Conservation (phyloP, 2,888 invertebrate species). For the Cylindroiulus punctatus region DNA sequence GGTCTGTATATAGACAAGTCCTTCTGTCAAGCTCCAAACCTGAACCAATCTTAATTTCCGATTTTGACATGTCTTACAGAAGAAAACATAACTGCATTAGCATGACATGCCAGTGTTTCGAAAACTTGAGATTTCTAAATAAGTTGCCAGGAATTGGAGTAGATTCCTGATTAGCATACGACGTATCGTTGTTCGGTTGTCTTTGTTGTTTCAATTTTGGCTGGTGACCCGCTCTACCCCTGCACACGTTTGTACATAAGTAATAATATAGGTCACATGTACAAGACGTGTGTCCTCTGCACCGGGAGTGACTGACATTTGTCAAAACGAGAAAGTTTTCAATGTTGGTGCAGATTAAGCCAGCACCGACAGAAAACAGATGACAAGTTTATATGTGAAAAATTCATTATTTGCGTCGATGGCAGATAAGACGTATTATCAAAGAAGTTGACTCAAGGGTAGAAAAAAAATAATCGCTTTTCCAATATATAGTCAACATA, state of each 20-base stretch:
- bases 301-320: neutral
- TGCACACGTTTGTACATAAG: neutral
- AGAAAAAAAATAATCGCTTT: neutral
- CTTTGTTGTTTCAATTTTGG: neutral
- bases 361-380: neutral
- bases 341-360: neutral
- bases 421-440: constrained; percentile 27
- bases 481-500: neutral
- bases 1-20: neutral
- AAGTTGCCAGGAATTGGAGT: neutral
- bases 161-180: neutral
- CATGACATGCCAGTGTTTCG: neutral
- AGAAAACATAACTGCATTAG: neutral
- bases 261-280: neutral
- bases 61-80: neutral
- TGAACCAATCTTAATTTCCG: neutral
- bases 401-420: constrained; percentile 31
- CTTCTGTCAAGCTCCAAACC: neutral
- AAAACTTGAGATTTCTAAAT: neutral
- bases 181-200: neutral
- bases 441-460: neutral
- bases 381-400: constrained; percentile 43
- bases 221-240: neutral
- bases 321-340: neutral
- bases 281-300: neutral